Base-by-base conservation (phyloP, 1,140 invertebrate species). In the Tachypleus tridentatus region DNA sequence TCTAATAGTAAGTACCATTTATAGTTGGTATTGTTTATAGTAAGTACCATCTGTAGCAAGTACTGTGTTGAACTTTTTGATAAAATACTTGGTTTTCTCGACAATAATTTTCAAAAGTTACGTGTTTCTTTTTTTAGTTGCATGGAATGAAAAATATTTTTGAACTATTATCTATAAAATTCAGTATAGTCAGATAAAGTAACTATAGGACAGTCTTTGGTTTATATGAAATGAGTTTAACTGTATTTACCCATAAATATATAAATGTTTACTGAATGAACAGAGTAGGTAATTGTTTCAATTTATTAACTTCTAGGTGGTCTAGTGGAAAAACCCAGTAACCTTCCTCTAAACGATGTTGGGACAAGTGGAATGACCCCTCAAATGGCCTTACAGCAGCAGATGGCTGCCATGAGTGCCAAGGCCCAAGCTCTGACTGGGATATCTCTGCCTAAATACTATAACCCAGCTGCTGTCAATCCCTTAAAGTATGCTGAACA, bases 401-500 rank as follows among this genome's bases (percentile, higher is more conserved):
- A 64, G 10, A 68, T 68, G 67, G 67, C 67, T 51, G 67, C 61
- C 11, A 68, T 68, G 67, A 68, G 58, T 63, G 67, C 67, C 48
- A 65, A 68, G 61, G 67, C 67, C 9, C 67, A 68, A 48, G 64
- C 67, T 50, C 8, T 68, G 9, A 68, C 67, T 54, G 67, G 67
- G 4, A 61, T 68, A 29, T 57, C 64, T 59, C 70, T 74, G 6
- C 81, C 81, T 2, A 82, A 87, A 67, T 93, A 88, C 77, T 93
- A 91, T 72, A 93, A 91, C 77, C 87, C 90, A 9, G 76, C 82
- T 4, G 85, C 86, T 47, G 85, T 89, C 5, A 87, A 88, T 70
- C 84, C 89, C 58, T 82, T 85, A 57, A 89, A 90, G 71, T 90
- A 92, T 75, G 87, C 91, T 10, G 89, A 95, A 71, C 85, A 91